These are phyloP conservation scores for Eurois occulta DNA, from an alignment of 2,888 invertebrate species.

Conservation along the genomic window DNA sequence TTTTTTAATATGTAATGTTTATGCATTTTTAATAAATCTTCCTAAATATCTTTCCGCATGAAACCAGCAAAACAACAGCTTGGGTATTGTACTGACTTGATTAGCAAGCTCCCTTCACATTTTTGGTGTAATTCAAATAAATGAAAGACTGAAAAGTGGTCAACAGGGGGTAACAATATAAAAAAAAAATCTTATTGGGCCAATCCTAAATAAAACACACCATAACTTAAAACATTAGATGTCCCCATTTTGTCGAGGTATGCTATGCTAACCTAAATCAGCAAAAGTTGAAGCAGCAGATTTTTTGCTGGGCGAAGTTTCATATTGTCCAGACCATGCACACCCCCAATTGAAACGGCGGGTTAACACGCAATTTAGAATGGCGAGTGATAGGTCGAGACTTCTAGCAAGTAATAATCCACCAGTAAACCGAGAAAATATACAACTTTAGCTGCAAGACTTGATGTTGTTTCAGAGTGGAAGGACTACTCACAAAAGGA, in stretches of 20 bases:
- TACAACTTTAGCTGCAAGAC: not conserved
- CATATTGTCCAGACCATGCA: not conserved
- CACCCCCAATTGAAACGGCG: not conserved
- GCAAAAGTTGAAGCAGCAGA: not conserved
- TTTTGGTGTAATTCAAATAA: not conserved
- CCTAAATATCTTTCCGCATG: not conserved
- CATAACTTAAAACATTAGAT: not conserved
- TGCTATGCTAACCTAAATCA: not conserved
- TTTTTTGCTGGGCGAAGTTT: not conserved
- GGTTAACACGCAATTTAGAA: not conserved
- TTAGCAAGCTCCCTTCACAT: not conserved
- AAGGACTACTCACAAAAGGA: constrained; percentile 94
- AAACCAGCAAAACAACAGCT: not conserved
- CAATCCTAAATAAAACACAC: not conserved
- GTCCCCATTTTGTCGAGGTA: not conserved
- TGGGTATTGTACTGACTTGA: not conserved
- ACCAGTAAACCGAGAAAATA: not conserved
- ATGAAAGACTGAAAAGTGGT: not conserved
- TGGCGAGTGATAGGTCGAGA: not conserved
- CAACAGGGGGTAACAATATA: not conserved
- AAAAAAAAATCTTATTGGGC: not conserved
- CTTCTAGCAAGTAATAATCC: not conserved
- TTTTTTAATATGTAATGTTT: not conserved
- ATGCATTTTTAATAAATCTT: constrained; percentile 10
- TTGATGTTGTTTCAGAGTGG: constrained; percentile 89